These are phyloP conservation scores for Ailuropoda melanoleuca DNA, from an alignment of 2,113 vertebrate genomes.

Conservation along the genomic window DNA sequence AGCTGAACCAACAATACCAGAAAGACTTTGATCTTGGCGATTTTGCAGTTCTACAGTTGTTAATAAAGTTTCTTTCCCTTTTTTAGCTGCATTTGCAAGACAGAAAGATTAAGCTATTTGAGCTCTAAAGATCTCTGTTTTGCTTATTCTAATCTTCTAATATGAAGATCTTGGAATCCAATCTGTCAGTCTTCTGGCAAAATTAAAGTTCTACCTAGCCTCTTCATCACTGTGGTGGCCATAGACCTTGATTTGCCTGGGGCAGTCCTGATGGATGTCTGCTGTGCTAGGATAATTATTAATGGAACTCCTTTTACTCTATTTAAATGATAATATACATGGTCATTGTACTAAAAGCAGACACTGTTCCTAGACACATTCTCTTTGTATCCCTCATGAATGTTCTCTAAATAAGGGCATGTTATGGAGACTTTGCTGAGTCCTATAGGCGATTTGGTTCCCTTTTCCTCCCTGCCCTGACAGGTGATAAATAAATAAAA, in stretches of 20 bases:
- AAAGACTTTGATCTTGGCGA: neutral
- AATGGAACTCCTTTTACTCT: neutral
- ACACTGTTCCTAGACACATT: neutral
- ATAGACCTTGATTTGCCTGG: neutral
- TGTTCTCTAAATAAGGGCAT: neutral
- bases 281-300: neutral
- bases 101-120: neutral
- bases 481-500: constrained; percentile 73
- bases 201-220: neutral
- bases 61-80: neutral
- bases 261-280: neutral
- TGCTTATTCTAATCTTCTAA: neutral
- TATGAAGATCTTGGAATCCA: neutral
- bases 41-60: neutral
- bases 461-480: constrained; percentile 40
- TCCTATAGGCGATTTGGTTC: constrained; percentile 23
- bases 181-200: neutral
- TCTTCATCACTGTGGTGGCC: neutral
- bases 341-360: neutral
- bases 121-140: neutral
- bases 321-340: neutral
- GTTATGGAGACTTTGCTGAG: neutral
- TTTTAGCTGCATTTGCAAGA: neutral
- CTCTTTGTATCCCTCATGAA: neutral
- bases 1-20: neutral